A percentile compares a stretch with the other conserved stretches of the same genome.
Conservation (phyloP, 2,797 vertebrate genomes). For the Sparidentex hasta region DNA sequence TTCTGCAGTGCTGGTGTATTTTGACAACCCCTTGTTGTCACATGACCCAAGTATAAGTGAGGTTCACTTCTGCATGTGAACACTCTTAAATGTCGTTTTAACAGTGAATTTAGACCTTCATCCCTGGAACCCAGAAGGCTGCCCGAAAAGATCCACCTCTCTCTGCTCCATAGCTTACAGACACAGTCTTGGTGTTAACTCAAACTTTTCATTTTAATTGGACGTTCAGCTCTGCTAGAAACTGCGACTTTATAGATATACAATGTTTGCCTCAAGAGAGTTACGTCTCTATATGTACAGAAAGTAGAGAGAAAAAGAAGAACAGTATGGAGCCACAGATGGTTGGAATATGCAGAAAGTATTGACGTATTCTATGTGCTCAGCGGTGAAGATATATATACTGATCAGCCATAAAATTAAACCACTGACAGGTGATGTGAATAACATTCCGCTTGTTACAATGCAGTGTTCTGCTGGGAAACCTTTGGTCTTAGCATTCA, state of each 20-base stretch:
- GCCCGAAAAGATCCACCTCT: background rate
- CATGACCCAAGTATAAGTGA: background rate
- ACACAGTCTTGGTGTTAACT: background rate
- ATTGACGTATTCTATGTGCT: background rate
- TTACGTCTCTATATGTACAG: background rate
- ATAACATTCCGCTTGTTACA: too few relatives aligned
- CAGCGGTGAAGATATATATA: background rate
- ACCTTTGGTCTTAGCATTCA: too few relatives aligned
- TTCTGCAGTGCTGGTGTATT: constrained; percentile 15
- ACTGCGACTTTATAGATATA: too few relatives aligned
- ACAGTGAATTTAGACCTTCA: background rate
- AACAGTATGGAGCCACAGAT: background rate
- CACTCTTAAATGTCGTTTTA: background rate
- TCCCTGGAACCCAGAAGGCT: background rate
- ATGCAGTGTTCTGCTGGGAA: too few relatives aligned
- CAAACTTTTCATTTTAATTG: background rate
- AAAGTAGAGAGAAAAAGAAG: background rate
- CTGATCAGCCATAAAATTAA: too few relatives aligned
- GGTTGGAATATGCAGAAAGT: background rate
- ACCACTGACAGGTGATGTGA: too few relatives aligned
- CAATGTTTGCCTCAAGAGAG: background rate
- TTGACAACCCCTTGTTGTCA: constrained; percentile 2
- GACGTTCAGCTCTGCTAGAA: background rate
- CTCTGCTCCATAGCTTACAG: background rate
- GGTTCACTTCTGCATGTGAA: background rate